These are phyloP conservation scores for Catharus minimus DNA, from an alignment of 2,113 vertebrate genomes.

Conservation along the genomic window DNA sequence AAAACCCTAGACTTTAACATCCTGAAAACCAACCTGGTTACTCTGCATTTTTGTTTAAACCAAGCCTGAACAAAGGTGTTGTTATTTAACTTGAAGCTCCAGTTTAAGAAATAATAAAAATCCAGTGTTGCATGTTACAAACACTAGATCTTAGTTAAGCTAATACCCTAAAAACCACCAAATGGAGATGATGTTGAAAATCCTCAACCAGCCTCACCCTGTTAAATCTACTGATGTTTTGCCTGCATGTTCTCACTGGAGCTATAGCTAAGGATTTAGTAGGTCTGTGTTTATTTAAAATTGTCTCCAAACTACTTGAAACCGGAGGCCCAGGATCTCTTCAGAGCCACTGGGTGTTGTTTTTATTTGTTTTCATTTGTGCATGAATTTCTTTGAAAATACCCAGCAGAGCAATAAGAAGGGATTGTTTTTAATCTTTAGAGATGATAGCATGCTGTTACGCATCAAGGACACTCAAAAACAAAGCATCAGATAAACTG, in stretches of 20 bases:
- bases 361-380: conserved; percentile 54
- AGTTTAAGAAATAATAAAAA: not conserved
- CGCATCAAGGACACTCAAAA: conserved; percentile 52
- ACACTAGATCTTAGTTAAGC: not conserved
- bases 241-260: not conserved
- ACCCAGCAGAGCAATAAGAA: conserved; percentile 55
- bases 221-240: not conserved
- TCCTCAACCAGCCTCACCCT: not conserved
- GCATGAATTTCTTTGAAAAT: conserved; percentile 56
- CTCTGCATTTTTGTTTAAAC: not conserved
- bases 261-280: conserved; percentile 15
- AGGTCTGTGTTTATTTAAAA: not conserved
- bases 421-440: conserved; percentile 62
- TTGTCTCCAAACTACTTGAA: conserved; percentile 33
- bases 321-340: not conserved
- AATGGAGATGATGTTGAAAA: not conserved
- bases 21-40: not conserved
- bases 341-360: not conserved
- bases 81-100: not conserved
- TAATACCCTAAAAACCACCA: not conserved
- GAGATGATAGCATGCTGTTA: conserved; percentile 49
- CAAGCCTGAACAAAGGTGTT: not conserved
- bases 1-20: not conserved
- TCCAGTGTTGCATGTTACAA: not conserved
- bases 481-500: conserved; percentile 42